These are phyloP conservation scores for Scaptomyza cyrtandrae DNA, from an alignment of 2,888 invertebrate genomes.

Conservation along the genomic window DNA sequence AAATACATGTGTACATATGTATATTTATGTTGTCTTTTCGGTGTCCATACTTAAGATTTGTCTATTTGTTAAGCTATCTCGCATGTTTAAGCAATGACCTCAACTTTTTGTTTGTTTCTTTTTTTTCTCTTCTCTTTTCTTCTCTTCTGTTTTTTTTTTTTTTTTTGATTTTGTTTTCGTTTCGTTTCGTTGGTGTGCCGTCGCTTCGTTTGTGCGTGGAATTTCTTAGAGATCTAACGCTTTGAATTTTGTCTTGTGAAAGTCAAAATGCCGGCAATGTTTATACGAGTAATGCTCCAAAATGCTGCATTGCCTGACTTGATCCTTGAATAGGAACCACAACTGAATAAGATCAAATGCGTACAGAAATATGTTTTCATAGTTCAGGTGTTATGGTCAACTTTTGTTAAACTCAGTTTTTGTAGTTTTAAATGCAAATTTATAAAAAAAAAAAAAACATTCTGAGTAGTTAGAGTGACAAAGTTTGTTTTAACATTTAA, in stretches of 20 bases:
- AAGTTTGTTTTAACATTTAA: too few species aligned
- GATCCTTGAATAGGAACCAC: too few species aligned
- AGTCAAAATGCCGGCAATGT: conserved; percentile 7
- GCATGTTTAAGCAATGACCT: conserved; percentile 67
- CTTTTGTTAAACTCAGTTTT: conserved; percentile 6
- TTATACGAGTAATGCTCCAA: neutral
- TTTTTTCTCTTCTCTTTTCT: conserved; percentile 1
- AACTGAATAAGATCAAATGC: neutral
- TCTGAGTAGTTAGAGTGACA: too few species aligned
- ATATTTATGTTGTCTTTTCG: conserved; percentile 10
- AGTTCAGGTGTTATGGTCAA: conserved; percentile 25
- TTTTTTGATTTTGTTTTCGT: too few species aligned
- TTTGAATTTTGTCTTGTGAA: conserved; percentile 16
- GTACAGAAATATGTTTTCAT: conserved; percentile 13
- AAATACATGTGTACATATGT: neutral
- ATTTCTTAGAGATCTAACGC: conserved; percentile 35
- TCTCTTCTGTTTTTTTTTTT: too few species aligned
- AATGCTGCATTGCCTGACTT: too few species aligned
- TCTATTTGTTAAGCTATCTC: conserved; percentile 45
- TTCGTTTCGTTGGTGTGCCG: neutral
- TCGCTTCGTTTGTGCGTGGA: conserved; percentile 34
- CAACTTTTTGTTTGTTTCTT: conserved; percentile 41
- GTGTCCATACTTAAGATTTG: conserved; percentile 36
- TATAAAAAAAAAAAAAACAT: neutral
- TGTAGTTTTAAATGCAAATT: conserved; percentile 26